Evolutionary conservation across 2,888 invertebrate genomes (phyloP), one percentile per base, ranked within the genome.

Genomic region (Tipula vernalis): DNA sequence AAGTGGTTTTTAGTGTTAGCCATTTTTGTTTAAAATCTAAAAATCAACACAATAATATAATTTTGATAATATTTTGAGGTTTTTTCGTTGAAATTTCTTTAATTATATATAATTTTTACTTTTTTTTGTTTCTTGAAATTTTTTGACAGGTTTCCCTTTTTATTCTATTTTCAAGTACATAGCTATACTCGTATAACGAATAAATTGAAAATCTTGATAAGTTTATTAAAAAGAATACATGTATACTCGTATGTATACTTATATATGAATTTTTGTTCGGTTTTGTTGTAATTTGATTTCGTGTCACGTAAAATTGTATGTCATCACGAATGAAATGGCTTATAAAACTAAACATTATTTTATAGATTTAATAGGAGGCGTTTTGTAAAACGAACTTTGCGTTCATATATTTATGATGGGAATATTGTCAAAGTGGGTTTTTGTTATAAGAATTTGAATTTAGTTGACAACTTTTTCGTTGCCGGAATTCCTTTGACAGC

Each of bases 1-100:
- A 71, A 71, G 71, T 71, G 71, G 71, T 71, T 71, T 71, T 71
- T 71, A 71, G 71, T 71, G 71, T 71, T 71, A 71, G 71, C 71
- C 71, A 71, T 71, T 71, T 71, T 71, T 71, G 71, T 28, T 71
- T 28, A 71, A 71, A 28, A 18, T 71, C 71, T 10, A 71, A 71
- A 71, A 71, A 71, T 51, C 51, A 51, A 51, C 51, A 71, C 71
- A 71, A 12, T 71, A 10, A 28, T 28, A 71, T 2, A 71, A 71
- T 71, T 71, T 71, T 28, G 10, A 28, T 71, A 71, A 71, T 71
- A 71, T 71, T 71, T 71, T 71, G 71, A 71, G 28, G 71, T 28
- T 71, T 71, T 57, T 71, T 71, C 12, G 71, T 18, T 71, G 71
- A 71, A 71, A 28, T 71, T 51, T 15, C 28, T 71, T 71, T 71